phyloP scores from a whole-genome alignment of 2,888 invertebrate species.

The Agonopterix alstromeriana region DNA sequence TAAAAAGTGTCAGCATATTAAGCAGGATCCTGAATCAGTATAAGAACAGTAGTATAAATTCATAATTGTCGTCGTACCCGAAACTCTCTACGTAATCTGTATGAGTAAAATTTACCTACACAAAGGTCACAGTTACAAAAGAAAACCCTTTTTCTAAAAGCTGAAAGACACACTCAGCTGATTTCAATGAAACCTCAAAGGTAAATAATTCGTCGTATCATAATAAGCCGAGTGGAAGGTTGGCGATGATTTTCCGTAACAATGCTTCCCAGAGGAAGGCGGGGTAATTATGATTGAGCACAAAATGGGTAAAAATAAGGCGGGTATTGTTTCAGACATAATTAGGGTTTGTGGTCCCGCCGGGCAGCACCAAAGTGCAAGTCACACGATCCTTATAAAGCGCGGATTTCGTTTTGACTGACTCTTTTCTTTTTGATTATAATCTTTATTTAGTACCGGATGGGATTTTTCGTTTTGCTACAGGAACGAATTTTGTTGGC shows the following conservation, averaged over 20 bases:
- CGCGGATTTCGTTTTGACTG: not conserved
- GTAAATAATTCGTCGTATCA: slow-evolving; percentile 37
- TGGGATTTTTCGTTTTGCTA: too few relatives aligned
- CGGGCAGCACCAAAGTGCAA: slow-evolving; percentile 47
- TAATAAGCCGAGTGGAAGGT: slow-evolving; percentile 31
- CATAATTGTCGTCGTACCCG: too few relatives aligned
- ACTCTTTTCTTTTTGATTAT: not conserved
- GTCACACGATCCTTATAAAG: slow-evolving; percentile 37
- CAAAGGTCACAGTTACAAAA: too few relatives aligned
- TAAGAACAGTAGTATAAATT: too few relatives aligned
- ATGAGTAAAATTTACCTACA: too few relatives aligned
- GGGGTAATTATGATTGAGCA: slow-evolving; percentile 75
- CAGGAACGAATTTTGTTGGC: too few relatives aligned
- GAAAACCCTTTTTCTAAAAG: slow-evolving; percentile 6
- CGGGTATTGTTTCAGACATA: slow-evolving; percentile 69
- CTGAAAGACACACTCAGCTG: not conserved
- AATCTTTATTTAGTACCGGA: not conserved
- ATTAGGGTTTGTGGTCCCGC: slow-evolving; percentile 73
- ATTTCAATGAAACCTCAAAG: slow-evolving; percentile 20
- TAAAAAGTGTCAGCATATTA: too few relatives aligned
- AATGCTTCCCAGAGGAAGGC: slow-evolving; percentile 57
- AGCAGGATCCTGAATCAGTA: too few relatives aligned
- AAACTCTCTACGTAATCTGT: too few relatives aligned
- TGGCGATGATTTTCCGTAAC: slow-evolving; percentile 53
- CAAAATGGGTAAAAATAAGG: slow-evolving; percentile 73